phyloP scores from a whole-genome alignment of 2,888 invertebrate genomes.

The Julus scanicus region DNA sequence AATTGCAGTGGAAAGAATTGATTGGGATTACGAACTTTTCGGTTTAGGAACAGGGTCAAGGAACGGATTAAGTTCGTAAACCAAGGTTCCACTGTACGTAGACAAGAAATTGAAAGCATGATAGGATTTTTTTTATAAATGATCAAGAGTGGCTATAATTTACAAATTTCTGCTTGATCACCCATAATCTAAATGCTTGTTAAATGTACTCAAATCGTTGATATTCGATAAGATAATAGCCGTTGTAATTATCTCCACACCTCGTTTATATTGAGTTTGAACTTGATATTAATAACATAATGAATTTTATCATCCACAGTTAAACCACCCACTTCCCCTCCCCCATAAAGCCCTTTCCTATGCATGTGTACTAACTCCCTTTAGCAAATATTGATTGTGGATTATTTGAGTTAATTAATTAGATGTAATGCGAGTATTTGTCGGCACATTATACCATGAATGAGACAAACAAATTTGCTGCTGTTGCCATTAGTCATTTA shows the following conservation, averaged over 20 bases:
- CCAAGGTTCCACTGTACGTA: no score
- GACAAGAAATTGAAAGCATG: no score
- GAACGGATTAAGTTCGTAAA: no score
- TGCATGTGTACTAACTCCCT: not conserved
- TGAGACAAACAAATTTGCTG: not conserved
- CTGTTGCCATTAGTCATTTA: not conserved
- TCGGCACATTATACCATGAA: not conserved
- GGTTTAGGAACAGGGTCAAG: no score
- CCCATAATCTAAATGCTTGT: not conserved
- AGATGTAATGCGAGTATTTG: not conserved
- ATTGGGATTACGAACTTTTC: no score
- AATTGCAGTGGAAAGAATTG: no score
- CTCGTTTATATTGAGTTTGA: not conserved
- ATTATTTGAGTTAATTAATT: not conserved
- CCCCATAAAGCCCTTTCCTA: no score
- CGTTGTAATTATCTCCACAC: not conserved
- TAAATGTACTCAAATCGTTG: not conserved
- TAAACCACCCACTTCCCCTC: not conserved
- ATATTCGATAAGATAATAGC: not conserved
- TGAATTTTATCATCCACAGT: not conserved
- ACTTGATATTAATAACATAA: not conserved
- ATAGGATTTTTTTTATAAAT: no score
- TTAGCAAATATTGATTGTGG: not conserved
- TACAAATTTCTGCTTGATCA: not conserved
- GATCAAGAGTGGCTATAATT: not conserved